phyloP scores from a whole-genome alignment of 2,113 vertebrate species.

The Ondatra zibethicus region DNA sequence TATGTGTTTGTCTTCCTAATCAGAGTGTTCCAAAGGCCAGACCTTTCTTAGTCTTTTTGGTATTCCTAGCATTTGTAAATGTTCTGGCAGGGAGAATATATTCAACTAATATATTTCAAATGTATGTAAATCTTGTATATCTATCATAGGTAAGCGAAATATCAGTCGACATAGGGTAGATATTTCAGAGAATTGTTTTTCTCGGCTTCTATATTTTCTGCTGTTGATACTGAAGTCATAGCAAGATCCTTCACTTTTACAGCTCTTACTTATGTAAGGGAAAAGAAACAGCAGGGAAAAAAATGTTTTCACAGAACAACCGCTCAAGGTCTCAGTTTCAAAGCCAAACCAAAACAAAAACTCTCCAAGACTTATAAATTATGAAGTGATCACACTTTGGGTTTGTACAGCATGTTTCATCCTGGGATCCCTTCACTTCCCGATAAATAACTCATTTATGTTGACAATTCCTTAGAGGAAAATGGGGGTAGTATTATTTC shows the following conservation, averaged over 20 bases:
- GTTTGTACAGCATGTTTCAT: constrained; percentile 31
- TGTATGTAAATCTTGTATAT: neutral
- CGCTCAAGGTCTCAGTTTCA: constrained; percentile 28
- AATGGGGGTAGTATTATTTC: constrained; percentile 50
- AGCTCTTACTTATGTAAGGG: constrained; percentile 19
- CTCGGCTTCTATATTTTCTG: neutral
- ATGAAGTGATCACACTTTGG: constrained; percentile 53
- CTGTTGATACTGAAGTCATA: constrained; percentile 2
- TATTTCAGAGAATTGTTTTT: constrained; percentile 13
- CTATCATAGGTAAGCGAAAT: neutral
- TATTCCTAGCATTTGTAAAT: neutral
- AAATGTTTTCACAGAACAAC: constrained; percentile 15
- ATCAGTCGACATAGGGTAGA: neutral
- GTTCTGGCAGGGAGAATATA: neutral
- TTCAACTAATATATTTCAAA: constrained; percentile 36
- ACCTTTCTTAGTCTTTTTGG: neutral
- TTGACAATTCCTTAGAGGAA: neutral
- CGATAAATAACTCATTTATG: constrained; percentile 52
- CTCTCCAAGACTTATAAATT: constrained; percentile 56
- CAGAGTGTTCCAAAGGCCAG: neutral
- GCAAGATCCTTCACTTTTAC: neutral
- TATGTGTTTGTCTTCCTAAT: constrained; percentile 37
- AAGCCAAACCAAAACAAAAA: constrained; percentile 16
- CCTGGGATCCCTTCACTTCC: constrained; percentile 10
- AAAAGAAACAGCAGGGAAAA: neutral